Evolutionary conservation across 2,113 vertebrate genomes (phyloP), one percentile per base, ranked within the genome.

Genomic region (Lepisosteus osseus): DNA sequence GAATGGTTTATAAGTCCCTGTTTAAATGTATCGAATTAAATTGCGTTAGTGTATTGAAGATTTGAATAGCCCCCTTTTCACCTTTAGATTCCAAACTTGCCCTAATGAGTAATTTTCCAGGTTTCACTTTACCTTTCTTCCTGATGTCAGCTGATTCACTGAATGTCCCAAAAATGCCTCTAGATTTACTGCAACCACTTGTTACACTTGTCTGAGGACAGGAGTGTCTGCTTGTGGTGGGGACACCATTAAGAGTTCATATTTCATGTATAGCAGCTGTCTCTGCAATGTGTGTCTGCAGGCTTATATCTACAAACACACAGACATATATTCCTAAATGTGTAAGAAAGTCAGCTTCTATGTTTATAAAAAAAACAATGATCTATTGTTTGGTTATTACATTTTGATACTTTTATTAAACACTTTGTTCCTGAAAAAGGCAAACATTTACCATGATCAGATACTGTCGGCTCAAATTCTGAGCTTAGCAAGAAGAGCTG

Each of bases 51-150:
- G 29, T 29, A 29, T 29, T 29, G 29, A 29, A 6, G 3, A 59
- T 59, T 59, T 59, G 13, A 59, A 12, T 59, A 13, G 7, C 56
- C 7, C 2, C 71, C 1, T 6, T 41, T 29, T 78, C 72, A 82
- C 84, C 84, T 82, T 82, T 82, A 76, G 72, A 80, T 74, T 67
- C 83, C 80, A 81, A 78, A 72, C 80, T 72, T 79, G 75, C 83
- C 86, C 85, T 86, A 86, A 85, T 87, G 80, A 84, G 65, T 80
- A 78, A 82, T 87, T 84, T 87, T 82, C 86, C 78, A 79, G 80
- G 76, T 85, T 85, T 88, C 84, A 82, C 81, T 79, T 85, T 82
- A 78, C 81, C 85, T 88, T 87, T 89, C 87, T 87, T 81, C 81
- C 86, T 80, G 70, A 82, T 72, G 81, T 87, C 86, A 89, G 84